Evolutionary conservation across 2,797 vertebrate genomes (phyloP), one percentile per base, ranked within the genome.

Genomic region (Coracias cyanogaster): DNA sequence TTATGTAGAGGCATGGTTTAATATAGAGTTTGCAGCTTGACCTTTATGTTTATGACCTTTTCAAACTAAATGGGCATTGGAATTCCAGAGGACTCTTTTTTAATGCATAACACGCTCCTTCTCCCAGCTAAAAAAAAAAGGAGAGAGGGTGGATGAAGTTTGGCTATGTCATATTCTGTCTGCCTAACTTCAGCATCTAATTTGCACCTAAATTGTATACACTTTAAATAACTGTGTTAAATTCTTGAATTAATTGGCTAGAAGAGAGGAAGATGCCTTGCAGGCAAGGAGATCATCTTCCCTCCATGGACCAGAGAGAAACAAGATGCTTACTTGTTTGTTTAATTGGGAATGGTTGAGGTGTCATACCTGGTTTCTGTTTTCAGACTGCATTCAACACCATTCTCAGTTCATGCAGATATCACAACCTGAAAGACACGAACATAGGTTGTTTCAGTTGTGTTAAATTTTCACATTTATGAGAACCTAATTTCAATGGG

Each of bases 21-120:
- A 96, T 93, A 74, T 2, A 93, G 90, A 91, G 87, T 93, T 92
- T 90, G 83, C 57, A 81, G 83, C 43, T 65, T 96, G 93, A 95
- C 86, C 79, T 93, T 94, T 96, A 77, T 72, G 26, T 84, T 82
- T 91, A 86, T 85, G 85, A 88, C 81, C 93, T 97, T 96, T 96
- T 96, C 94, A 94, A 94, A 94, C 90, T 86, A 48, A 96, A 82
- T 74, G 86, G 94, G 69, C 67, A 76, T 26, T 73, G 67, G 76
- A 92, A 81, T 96, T 91, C 62, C 57, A 64, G 66, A 89, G 85
- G 7, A 80, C 55, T 94, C 71, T 89, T 85, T 94, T 82, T 80
- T 73, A 89, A 82, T 95, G 70, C 48, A 57, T 84, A 92, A 49
- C 45, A 45, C 57, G 33, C 55, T 52, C 71, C 70, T 92, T 87